Conservation (phyloP, 2,888 invertebrate species). For the Resseliella maxima region DNA sequence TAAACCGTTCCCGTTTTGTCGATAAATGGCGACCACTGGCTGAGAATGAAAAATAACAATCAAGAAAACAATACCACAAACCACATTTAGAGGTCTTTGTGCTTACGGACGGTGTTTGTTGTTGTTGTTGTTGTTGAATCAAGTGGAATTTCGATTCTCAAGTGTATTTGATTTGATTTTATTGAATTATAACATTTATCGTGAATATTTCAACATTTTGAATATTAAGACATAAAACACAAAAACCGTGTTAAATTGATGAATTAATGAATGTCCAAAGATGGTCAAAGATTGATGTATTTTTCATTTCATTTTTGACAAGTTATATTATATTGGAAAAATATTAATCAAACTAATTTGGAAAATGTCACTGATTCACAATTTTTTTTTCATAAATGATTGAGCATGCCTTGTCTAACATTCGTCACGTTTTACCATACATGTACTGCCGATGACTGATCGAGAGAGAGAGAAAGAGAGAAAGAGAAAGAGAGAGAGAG, state of each 20-base stretch:
- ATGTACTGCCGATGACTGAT: too few relatives aligned
- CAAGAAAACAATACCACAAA: not conserved
- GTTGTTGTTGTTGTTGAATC: too few relatives aligned
- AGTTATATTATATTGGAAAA: not conserved
- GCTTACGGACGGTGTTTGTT: not conserved
- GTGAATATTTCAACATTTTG: not conserved
- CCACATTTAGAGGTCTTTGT: not conserved
- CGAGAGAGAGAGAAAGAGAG: too few relatives aligned
- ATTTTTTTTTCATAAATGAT: not conserved
- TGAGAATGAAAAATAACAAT: not conserved
- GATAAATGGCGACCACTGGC: not conserved
- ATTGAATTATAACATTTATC: not conserved
- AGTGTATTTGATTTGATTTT: not conserved
- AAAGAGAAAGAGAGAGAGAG: not conserved
- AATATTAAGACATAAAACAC: not conserved
- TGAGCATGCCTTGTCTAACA: not conserved
- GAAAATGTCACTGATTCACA: not conserved
- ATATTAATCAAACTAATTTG: not conserved
- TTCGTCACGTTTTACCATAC: not conserved
- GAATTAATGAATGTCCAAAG: not conserved
- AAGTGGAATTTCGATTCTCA: not conserved
- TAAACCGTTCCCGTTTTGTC: not conserved
- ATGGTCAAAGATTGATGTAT: not conserved
- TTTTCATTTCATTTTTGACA: not conserved
- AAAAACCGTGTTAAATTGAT: not conserved